Evolutionary conservation across 1,140 invertebrate species (phyloP).

Genomic region (Ostrea denselamellosa): DNA sequence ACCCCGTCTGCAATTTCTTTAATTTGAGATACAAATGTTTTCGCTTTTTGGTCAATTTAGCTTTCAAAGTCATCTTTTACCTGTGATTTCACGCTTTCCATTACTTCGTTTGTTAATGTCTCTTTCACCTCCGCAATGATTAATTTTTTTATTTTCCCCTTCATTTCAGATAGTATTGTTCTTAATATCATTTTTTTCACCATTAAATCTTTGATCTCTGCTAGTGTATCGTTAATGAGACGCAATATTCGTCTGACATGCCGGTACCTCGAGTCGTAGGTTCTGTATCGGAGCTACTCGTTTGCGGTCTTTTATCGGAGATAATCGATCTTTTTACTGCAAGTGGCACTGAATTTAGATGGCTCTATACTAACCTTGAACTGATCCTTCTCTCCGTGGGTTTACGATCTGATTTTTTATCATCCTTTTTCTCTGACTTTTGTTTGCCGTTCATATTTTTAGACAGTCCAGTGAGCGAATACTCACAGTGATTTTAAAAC

Average conservation of each 20-base stretch:
- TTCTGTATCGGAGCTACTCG: no score
- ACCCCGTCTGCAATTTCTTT: background rate
- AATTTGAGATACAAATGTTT: background rate
- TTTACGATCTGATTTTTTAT: no score
- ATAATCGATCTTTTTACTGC: no score
- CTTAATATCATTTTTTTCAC: background rate
- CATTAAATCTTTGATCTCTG: background rate
- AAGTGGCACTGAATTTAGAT: no score
- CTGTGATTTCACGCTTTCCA: background rate
- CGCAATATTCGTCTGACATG: background rate
- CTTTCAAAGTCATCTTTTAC: background rate
- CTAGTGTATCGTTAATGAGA: background rate
- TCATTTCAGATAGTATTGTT: background rate
- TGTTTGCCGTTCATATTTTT: no score
- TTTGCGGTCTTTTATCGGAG: no score
- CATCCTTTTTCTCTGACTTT: no score
- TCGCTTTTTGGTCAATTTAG: background rate
- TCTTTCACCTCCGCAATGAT: background rate
- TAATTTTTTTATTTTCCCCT: background rate
- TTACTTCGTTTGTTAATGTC: background rate
- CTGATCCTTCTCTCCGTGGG: no score
- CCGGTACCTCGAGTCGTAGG: background rate
- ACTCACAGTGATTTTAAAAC: no score
- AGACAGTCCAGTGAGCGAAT: no score
- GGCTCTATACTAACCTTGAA: no score